These are phyloP conservation scores for Erythrocercus mccallii DNA, from an alignment of 2,113 vertebrate species.

Conservation along the genomic window DNA sequence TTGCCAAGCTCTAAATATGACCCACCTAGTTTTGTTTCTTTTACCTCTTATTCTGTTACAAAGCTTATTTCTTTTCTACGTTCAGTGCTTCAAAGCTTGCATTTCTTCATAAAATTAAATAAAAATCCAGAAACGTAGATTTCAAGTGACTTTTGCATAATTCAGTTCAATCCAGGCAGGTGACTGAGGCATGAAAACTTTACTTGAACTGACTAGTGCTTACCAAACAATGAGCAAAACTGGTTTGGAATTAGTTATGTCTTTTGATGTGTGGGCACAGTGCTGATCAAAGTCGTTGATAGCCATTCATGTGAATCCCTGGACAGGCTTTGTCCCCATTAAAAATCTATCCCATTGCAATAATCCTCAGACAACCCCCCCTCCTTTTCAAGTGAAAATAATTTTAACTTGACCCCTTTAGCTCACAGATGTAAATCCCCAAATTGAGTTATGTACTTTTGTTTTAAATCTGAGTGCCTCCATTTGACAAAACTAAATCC, in stretches of 20 bases:
- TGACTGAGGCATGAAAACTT: not conserved
- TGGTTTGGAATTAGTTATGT: not conserved
- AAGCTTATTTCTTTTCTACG: not conserved
- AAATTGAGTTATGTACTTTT: not conserved
- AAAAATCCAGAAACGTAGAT: not conserved
- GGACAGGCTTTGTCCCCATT: conserved; percentile 21
- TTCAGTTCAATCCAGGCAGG: not conserved
- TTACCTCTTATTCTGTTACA: not conserved
- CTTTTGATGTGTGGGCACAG: conserved; percentile 43
- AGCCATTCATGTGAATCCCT: conserved; percentile 14
- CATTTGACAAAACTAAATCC: conserved; percentile 2
- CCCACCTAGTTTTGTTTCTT: conserved; percentile 5
- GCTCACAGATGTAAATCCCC: not conserved
- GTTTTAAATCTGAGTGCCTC: not conserved
- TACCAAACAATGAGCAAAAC: conserved; percentile 1
- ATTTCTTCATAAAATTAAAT: not conserved
- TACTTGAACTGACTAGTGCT: not conserved
- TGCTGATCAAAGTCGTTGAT: conserved; percentile 43
- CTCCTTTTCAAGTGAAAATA: not conserved
- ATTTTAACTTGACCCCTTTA: not conserved
- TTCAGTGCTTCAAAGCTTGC: not conserved
- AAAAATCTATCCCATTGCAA: not conserved
- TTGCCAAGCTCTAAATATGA: conserved; percentile 5
- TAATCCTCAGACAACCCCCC: not conserved
- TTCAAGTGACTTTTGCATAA: not conserved